Percentiles rank a stretch among this genome's conserved stretches.
Conservation (phyloP, 2,113 vertebrate species). For the Otis tarda region DNA sequence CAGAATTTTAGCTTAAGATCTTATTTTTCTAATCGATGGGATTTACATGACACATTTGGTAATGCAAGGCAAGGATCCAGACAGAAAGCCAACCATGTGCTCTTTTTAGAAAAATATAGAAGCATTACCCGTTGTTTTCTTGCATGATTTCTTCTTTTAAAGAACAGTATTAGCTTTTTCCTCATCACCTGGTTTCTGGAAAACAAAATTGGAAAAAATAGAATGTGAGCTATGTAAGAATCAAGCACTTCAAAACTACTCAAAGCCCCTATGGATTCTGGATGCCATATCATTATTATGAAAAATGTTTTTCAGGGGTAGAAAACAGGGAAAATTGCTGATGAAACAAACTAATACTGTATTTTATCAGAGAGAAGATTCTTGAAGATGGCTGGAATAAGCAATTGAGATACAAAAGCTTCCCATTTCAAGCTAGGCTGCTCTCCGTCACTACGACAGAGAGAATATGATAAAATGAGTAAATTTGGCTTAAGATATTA, state of each 20-base stretch:
- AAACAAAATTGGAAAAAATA: slow-evolving; percentile 62
- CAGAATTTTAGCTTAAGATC: neutral
- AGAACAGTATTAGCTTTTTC: slow-evolving; percentile 98
- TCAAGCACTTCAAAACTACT: neutral
- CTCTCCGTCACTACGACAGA: neutral
- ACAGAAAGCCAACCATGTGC: neutral
- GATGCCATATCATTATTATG: neutral
- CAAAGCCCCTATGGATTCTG: neutral
- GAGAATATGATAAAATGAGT: neutral
- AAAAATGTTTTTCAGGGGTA: neutral
- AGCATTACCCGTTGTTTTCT: slow-evolving; percentile 95
- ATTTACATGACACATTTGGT: neutral
- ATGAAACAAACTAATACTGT: neutral
- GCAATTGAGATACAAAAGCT: neutral
- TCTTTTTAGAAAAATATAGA: slow-evolving; percentile 6
- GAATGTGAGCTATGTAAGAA: neutral
- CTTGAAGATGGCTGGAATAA: neutral
- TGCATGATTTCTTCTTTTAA: slow-evolving; percentile 98
- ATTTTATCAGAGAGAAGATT: neutral
- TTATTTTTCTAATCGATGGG: neutral
- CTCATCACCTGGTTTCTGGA: slow-evolving; percentile 98
- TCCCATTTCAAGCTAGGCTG: neutral
- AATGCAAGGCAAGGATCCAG: neutral
- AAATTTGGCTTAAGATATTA: neutral
- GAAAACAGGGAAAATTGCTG: neutral